These are phyloP conservation scores for Notamacropus eugenii DNA, from an alignment of 2,797 vertebrate species.

Conservation along the genomic window DNA sequence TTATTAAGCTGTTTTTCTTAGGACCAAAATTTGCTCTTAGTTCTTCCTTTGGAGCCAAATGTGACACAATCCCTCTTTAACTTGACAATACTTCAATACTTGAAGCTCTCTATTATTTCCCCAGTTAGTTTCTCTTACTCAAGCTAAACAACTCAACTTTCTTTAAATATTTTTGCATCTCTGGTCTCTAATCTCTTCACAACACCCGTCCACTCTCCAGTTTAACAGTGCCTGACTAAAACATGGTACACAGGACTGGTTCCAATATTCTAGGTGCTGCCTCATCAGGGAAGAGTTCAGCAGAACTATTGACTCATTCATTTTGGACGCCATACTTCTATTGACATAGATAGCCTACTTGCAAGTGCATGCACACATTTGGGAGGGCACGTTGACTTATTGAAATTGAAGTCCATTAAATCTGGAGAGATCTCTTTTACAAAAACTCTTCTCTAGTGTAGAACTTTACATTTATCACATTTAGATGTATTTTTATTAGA, in stretches of 20 bases:
- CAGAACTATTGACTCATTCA: not conserved
- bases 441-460: not conserved
- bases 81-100: not conserved
- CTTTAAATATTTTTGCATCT: not conserved
- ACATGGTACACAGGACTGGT: not conserved
- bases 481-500: not conserved
- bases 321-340: not conserved
- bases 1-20: not conserved
- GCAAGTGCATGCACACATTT: not conserved
- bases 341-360: not conserved
- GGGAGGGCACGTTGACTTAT: not conserved
- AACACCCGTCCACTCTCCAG: not conserved
- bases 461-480: not conserved
- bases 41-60: not conserved
- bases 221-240: not conserved
- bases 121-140: not conserved
- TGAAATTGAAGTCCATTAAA: not conserved
- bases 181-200: not conserved
- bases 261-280: not conserved
- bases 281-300: not conserved
- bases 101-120: not conserved
- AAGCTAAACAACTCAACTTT: not conserved
- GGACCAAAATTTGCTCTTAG: not conserved
- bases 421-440: not conserved
- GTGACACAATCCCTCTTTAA: not conserved